Conservation (phyloP, 2,888 invertebrate species). For the Diarsia mendica region DNA sequence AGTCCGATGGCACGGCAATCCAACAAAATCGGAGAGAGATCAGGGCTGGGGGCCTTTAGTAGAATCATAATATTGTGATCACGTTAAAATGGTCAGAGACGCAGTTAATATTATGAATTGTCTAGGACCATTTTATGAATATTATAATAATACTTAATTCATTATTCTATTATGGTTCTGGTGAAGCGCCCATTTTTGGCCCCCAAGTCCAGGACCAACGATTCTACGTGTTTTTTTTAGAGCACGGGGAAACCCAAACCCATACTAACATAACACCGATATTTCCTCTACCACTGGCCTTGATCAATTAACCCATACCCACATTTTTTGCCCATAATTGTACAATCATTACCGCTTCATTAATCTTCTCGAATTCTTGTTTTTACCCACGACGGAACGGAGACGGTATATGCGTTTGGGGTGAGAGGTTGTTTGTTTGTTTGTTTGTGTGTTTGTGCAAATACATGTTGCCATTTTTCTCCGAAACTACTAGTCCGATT, state of each 20-base stretch:
- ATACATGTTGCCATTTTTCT: too few relatives aligned
- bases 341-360: slow-evolving; percentile 24
- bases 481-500: too few relatives aligned
- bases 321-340: slow-evolving; percentile 37
- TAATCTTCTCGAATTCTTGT: slow-evolving; percentile 42
- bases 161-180: not conserved
- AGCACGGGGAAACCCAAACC: not conserved
- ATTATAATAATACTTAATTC: too few relatives aligned
- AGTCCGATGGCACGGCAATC: not conserved
- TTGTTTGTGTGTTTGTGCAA: too few relatives aligned
- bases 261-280: not conserved
- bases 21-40: not conserved
- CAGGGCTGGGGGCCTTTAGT: too few relatives aligned
- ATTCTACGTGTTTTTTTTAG: not conserved
- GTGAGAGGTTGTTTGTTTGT: too few relatives aligned
- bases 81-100: too few relatives aligned
- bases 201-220: not conserved
- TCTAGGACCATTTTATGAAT: too few relatives aligned
- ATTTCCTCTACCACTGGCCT: slow-evolving; percentile 23
- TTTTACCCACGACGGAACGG: too few relatives aligned
- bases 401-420: too few relatives aligned
- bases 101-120: too few relatives aligned
- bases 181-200: not conserved
- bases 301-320: slow-evolving; percentile 30
- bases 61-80: too few relatives aligned